Percentiles rank a stretch among this genome's conserved stretches.
Evolutionary conservation across 2,113 vertebrate genomes (phyloP).

Genomic region (zebrafish (Danio rerio)): DNA sequence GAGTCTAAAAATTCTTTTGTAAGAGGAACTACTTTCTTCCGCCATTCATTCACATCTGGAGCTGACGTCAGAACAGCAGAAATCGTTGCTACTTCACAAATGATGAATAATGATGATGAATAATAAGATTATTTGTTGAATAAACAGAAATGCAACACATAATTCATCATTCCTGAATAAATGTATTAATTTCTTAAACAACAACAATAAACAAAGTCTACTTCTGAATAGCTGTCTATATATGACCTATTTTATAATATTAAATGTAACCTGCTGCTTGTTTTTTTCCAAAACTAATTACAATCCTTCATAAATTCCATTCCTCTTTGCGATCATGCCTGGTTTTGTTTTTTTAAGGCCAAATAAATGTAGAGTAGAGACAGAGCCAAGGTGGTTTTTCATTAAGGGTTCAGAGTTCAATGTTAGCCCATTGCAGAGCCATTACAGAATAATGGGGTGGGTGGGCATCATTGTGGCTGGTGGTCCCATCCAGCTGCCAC

Average conservation of each 20-base stretch:
- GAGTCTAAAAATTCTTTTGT: too few relatives aligned
- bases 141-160: too few relatives aligned
- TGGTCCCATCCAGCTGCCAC: conserved; percentile 76
- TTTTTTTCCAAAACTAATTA: neutral
- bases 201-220: too few relatives aligned
- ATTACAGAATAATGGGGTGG: conserved; percentile 66
- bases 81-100: too few relatives aligned
- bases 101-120: too few relatives aligned
- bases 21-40: too few relatives aligned
- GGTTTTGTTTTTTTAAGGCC: neutral
- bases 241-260: too few relatives aligned
- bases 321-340: neutral
- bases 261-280: neutral
- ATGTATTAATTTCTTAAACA: too few relatives aligned
- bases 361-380: conserved; percentile 23
- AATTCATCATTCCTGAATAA: too few relatives aligned
- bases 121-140: too few relatives aligned
- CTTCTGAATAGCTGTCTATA: neutral
- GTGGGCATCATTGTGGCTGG: conserved; percentile 62
- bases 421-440: conserved; percentile 72
- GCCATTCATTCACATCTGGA: too few relatives aligned
- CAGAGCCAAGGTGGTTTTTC: conserved; percentile 50
- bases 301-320: neutral
- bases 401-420: conserved; percentile 73
- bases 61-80: too few relatives aligned